A percentile compares a stretch with the other conserved stretches of the same genome.
Evolutionary conservation across 2,888 invertebrate species (phyloP).

Genomic region (Drosophila histrio): DNA sequence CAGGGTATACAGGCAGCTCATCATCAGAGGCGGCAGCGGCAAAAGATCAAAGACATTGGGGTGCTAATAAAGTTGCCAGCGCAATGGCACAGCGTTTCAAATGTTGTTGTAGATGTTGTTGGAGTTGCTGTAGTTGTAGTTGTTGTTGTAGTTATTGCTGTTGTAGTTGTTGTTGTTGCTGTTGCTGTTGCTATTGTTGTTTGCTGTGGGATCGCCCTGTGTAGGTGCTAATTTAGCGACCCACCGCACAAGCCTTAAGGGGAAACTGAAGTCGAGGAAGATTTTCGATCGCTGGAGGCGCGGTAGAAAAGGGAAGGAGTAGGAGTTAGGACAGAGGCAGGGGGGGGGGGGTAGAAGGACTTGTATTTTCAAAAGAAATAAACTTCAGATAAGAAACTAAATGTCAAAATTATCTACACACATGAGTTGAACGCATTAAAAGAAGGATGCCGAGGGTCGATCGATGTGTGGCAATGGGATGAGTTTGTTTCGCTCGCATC

Average conservation of each 20-base stretch:
- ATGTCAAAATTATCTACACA: constrained; percentile 81
- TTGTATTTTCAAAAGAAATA: constrained; percentile 75
- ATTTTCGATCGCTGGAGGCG: neutral
- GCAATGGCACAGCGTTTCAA: constrained; percentile 5
- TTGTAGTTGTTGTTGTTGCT: constrained; percentile 6
- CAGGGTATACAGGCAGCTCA: constrained; percentile 32
- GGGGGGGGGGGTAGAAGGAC: neutral
- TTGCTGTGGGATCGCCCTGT: constrained; percentile 26
- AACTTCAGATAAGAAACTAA: constrained; percentile 78
- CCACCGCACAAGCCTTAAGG: constrained; percentile 35
- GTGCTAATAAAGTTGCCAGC: constrained; percentile 73
- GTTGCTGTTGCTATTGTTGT: constrained; percentile 14
- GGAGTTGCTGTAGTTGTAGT: neutral
- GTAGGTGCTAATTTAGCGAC: constrained; percentile 73
- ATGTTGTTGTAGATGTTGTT: constrained; percentile 16
- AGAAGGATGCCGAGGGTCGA: constrained; percentile 26
- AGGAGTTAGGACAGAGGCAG: neutral
- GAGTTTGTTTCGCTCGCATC: neutral
- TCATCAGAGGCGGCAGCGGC: constrained; percentile 42
- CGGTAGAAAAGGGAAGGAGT: neutral
- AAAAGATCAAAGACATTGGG: constrained; percentile 62
- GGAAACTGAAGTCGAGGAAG: neutral
- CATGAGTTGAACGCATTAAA: constrained; percentile 71
- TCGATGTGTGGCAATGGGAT: constrained; percentile 13
- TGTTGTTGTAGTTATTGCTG: constrained; percentile 7